These are phyloP conservation scores for Phodopus roborovskii DNA, from an alignment of 2,113 vertebrate genomes.

Conservation along the genomic window DNA sequence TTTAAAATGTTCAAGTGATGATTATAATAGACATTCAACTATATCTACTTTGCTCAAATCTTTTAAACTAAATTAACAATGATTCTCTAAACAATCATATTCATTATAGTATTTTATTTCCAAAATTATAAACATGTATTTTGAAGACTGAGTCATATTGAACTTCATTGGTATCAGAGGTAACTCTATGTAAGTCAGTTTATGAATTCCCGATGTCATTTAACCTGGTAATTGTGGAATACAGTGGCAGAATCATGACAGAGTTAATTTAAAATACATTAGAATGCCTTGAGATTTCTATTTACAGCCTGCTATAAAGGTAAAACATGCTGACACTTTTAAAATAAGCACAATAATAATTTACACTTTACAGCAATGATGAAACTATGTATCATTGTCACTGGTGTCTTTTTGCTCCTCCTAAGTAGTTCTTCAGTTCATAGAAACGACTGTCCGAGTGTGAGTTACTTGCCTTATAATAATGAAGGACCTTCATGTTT, in stretches of 20 bases:
- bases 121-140: neutral
- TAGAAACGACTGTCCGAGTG: neutral
- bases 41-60: neutral
- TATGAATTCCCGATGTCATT: neutral
- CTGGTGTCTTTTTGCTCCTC: neutral
- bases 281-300: neutral
- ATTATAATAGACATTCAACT: neutral
- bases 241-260: neutral
- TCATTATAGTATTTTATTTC: neutral
- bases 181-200: slow-evolving; percentile 33
- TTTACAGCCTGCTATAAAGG: neutral
- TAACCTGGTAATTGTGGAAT: slow-evolving; percentile 19
- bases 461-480: neutral
- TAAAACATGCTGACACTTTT: neutral
- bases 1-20: neutral
- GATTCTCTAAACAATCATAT: neutral
- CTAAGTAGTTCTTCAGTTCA: slow-evolving; percentile 14
- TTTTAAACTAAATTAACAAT: neutral
- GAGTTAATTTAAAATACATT: neutral
- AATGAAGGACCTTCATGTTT: neutral
- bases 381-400: neutral
- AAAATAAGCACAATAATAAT: neutral
- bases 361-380: neutral
- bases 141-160: slow-evolving; percentile 23
- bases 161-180: neutral